Conservation (phyloP, 2,888 invertebrate genomes). For the Machimus atricapillus region DNA sequence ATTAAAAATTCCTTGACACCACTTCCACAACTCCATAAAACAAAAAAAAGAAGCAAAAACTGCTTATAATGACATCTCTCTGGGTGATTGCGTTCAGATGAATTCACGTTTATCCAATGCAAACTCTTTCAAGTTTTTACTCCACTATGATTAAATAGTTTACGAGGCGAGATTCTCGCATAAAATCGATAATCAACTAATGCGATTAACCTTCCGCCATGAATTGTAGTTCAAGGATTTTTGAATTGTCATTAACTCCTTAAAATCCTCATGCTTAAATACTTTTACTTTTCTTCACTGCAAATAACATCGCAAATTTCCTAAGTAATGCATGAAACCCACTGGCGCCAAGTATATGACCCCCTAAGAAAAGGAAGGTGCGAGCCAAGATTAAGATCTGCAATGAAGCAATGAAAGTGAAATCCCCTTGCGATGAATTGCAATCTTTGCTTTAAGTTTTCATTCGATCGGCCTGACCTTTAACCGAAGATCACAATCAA, state of each 20-base stretch:
- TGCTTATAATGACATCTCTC: background rate
- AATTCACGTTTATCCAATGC: background rate
- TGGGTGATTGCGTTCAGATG: background rate
- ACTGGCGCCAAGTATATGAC: background rate
- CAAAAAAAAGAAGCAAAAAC: background rate
- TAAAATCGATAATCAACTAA: background rate
- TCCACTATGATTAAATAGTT: background rate
- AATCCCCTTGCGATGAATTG: background rate
- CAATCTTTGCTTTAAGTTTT: background rate
- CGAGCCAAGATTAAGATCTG: background rate
- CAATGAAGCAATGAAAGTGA: background rate
- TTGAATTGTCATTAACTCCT: background rate
- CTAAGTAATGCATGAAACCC: background rate
- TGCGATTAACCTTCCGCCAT: background rate
- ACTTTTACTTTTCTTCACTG: background rate
- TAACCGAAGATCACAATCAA: constrained; percentile 2
- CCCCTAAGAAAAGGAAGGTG: background rate
- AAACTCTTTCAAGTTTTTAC: background rate
- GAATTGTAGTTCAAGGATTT: background rate
- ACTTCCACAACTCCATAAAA: background rate
- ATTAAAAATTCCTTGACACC: background rate
- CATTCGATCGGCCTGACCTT: background rate
- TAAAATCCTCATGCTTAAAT: background rate
- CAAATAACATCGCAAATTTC: background rate
- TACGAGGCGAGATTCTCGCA: background rate